Percentiles rank a stretch among this genome's conserved stretches.
These are phyloP conservation scores for Trematomus loennbergii DNA, from an alignment of 2,113 vertebrate species.

Conservation along the genomic window DNA sequence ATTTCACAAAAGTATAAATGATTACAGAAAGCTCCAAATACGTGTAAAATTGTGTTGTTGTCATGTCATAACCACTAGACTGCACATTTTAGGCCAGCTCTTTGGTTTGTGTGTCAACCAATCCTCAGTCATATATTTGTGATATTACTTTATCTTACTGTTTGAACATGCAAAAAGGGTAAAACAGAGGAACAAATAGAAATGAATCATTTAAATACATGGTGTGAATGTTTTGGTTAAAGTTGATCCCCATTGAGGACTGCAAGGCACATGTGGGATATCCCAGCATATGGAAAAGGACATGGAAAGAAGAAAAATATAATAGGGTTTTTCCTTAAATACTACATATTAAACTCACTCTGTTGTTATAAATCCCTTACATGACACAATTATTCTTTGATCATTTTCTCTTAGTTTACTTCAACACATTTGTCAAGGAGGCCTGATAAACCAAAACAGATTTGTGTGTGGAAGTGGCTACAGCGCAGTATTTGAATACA, in stretches of 20 bases:
- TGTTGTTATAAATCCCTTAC: background rate
- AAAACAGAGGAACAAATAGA: too few relatives aligned
- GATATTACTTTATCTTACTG: constrained; percentile 8
- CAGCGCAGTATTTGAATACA: background rate
- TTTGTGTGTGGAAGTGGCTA: background rate
- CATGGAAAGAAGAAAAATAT: too few relatives aligned
- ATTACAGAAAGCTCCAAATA: background rate
- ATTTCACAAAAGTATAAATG: background rate
- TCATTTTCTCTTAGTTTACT: background rate
- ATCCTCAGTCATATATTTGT: background rate
- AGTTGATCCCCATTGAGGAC: too few relatives aligned
- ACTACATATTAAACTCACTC: too few relatives aligned
- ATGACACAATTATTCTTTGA: background rate
- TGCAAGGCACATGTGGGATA: too few relatives aligned
- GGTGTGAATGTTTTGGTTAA: too few relatives aligned
- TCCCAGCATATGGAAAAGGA: too few relatives aligned
- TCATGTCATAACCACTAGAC: background rate
- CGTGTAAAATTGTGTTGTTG: too few relatives aligned
- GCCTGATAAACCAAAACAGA: background rate
- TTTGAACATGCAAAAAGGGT: background rate
- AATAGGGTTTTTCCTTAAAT: too few relatives aligned
- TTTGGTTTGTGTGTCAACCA: background rate
- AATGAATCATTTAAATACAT: too few relatives aligned
- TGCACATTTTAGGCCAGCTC: background rate
- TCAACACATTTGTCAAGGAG: background rate